Evolutionary conservation across 2,113 vertebrate species (phyloP).

Genomic region (Phoenicopterus ruber): DNA sequence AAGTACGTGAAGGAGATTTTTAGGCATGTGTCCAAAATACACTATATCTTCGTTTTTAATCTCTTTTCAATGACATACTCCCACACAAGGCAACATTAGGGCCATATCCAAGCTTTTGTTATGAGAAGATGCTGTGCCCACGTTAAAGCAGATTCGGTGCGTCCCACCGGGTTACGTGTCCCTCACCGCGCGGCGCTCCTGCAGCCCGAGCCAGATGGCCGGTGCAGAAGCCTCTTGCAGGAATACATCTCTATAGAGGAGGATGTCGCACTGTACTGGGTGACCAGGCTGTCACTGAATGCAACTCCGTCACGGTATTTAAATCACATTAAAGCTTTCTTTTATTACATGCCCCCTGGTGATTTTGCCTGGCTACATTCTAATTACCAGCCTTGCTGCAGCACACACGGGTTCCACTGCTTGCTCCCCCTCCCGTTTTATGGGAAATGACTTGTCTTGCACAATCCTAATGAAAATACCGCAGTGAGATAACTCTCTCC

Average conservation of each 20-base stretch:
- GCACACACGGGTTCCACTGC: conserved; percentile 35
- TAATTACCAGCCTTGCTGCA: conserved; percentile 83
- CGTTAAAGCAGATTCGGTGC: background rate
- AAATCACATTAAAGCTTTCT: conserved; percentile 93
- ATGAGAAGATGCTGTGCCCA: background rate
- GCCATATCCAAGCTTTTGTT: background rate
- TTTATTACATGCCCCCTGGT: conserved; percentile 85
- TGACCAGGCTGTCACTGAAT: conserved; percentile 76
- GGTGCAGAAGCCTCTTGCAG: conserved; percentile 72
- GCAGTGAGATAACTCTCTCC: background rate
- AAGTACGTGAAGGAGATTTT: background rate
- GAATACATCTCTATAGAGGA: conserved; percentile 77
- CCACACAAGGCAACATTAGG: background rate
- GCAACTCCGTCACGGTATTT: conserved; percentile 87
- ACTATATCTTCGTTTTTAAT: background rate
- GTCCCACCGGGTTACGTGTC: conserved; percentile 57
- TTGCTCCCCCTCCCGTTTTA: conserved; percentile 5
- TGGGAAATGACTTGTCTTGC: conserved; percentile 9
- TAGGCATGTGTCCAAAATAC: background rate
- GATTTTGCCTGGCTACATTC: conserved; percentile 82
- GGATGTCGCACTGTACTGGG: conserved; percentile 54
- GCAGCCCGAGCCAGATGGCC: conserved; percentile 82
- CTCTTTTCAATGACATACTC: background rate
- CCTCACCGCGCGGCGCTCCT: conserved; percentile 60
- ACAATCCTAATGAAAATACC: background rate